Base-by-base conservation (phyloP, 2,888 invertebrate species). In the Copidosoma aretas region DNA sequence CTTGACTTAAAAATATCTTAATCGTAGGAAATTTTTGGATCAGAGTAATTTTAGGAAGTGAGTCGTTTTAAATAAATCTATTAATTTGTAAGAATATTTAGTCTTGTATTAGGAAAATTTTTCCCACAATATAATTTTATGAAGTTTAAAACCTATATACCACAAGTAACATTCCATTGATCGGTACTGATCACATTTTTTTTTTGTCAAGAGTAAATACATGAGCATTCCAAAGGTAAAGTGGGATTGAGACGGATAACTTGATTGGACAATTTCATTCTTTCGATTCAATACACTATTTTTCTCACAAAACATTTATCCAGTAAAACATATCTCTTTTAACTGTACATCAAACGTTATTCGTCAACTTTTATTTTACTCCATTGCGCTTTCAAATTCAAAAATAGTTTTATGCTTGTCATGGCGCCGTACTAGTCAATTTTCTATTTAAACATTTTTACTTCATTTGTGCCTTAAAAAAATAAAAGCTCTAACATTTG, bases 391-490 rank as follows among this genome's bases (percentile, higher is more conserved):
- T 63, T 62, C 1, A 54, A 58, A 19, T 69, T 71, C 61, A 32
- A 71, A 67, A 71, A 69, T 69, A 69, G 49, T 67, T 32, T 57
- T 71, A 64, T 59, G 43, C 51, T 60, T 68, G 53, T 68, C 64
- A 67, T 60, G 60, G 60, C 32, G 32, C 43, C 25, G 61, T 67
- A 21, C 56, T 60, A 81, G 81, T 73, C 76, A 82, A 76, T 81
- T 81, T 76, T 80, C 80, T 64, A 79, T 82, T 75, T 80, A 78
- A 80, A 64, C 62, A 62, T 59, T 60, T 60, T 66, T 57, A 61
- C 52, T n/a, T 24, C 10, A 19, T 57, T 59, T 60, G 60, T 61
- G 61, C 51, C 22, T 64, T 63, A 60, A 25, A 64, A 64, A 63
- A 68, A 60, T 59, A 60, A 43, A 66, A 10, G 8, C 21, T 15